phyloP scores from a whole-genome alignment of 1,140 invertebrate species.

The Hestina assimilis region DNA sequence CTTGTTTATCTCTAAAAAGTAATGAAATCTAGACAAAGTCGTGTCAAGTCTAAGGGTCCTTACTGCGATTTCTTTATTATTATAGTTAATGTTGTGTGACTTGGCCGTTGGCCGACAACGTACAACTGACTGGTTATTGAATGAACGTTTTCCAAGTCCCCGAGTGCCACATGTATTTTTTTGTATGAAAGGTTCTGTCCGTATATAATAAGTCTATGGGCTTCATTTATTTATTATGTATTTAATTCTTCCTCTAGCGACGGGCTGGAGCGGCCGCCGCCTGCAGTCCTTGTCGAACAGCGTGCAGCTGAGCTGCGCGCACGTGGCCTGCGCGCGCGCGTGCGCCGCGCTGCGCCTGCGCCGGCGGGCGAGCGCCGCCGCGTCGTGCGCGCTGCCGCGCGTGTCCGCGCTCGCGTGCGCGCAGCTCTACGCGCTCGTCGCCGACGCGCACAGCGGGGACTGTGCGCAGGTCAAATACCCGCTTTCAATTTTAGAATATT shows the following conservation, averaged over 20 bases:
- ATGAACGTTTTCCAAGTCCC: too few species aligned
- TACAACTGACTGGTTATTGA: too few species aligned
- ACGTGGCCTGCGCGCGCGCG: background rate
- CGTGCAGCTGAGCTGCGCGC: background rate
- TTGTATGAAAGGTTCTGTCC: too few species aligned
- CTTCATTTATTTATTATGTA: too few species aligned
- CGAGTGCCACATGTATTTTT: too few species aligned
- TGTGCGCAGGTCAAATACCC: slow-evolving; percentile 1
- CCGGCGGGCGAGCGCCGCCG: slow-evolving; percentile 17
- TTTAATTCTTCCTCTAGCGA: too few species aligned
- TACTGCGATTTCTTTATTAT: too few species aligned
- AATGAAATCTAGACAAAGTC: too few species aligned
- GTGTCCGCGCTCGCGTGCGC: slow-evolving; percentile 2
- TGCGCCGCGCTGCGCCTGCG: slow-evolving; percentile 10
- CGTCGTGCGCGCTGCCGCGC: slow-evolving; percentile 3
- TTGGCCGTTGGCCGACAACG: too few species aligned
- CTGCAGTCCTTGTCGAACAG: background rate
- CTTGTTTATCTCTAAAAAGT: too few species aligned
- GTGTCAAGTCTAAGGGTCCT: too few species aligned
- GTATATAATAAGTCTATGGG: background rate
- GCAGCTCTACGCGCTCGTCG: background rate
- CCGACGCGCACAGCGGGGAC: background rate
- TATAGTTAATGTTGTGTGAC: too few species aligned
- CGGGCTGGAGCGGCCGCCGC: background rate
- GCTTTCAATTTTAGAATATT: background rate